phyloP scores from a whole-genome alignment of 2,888 invertebrate genomes.

The Rhogogaster chlorosoma region DNA sequence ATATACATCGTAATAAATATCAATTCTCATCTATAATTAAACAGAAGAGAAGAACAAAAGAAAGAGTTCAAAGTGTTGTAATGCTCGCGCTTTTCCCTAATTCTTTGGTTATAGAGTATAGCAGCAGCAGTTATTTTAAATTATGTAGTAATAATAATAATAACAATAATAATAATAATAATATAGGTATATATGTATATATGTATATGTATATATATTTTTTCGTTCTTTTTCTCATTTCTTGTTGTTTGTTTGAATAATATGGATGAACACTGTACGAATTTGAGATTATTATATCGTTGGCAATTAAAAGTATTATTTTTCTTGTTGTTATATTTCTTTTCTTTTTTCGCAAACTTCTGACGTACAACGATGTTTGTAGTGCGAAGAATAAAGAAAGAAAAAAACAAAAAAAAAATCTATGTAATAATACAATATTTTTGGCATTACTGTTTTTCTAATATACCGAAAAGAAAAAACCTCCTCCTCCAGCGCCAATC shows the following conservation, averaged over 20 bases:
- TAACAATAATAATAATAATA: not conserved
- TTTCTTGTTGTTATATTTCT: not conserved
- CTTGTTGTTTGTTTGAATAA: not conserved
- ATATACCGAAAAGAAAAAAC: not conserved
- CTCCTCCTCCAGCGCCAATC: not conserved
- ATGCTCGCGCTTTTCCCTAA: not conserved
- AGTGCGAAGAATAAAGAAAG: not conserved
- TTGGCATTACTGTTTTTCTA: too few relatives aligned
- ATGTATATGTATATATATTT: too few relatives aligned
- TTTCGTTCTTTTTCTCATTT: not conserved
- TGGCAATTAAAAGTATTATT: not conserved
- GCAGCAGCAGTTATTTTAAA: not conserved
- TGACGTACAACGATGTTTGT: not conserved
- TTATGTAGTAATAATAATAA: not conserved
- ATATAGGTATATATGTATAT: not conserved
- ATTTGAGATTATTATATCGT: constrained; percentile 19
- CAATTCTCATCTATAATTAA: not conserved
- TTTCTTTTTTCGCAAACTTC: not conserved
- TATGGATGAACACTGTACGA: not conserved
- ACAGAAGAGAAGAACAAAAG: not conserved
- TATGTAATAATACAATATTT: too few relatives aligned
- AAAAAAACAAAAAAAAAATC: too few relatives aligned
- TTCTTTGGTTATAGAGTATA: constrained; percentile 12
- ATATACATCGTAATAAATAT: not conserved
- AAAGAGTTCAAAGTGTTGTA: not conserved